phyloP scores from a whole-genome alignment of 2,888 invertebrate genomes.

The Gnatocerus cornutus region DNA sequence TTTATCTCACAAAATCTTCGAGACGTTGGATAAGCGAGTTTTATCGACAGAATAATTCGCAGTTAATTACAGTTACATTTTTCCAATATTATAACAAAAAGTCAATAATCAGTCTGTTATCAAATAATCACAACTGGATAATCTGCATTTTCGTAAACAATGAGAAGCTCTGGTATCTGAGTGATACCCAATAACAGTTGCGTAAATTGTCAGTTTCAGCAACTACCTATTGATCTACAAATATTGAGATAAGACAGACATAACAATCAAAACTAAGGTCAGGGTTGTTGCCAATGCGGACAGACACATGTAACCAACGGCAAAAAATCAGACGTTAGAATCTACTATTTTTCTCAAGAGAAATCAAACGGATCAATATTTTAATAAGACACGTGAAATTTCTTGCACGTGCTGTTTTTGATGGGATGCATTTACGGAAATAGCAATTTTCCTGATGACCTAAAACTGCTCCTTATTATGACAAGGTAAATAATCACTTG shows the following conservation, averaged over 20 bases:
- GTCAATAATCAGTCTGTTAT: no score
- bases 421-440: constrained; percentile 33
- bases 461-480: constrained; percentile 31
- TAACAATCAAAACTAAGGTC: constrained; percentile 26
- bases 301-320: not conserved
- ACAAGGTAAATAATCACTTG: constrained; percentile 25
- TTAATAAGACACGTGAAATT: constrained; percentile 19
- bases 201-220: constrained; percentile 31
- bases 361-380: no score
- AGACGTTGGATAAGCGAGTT: no score
- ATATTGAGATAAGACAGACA: constrained; percentile 23
- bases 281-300: constrained; percentile 18
- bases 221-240: constrained; percentile 23
- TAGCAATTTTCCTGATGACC: constrained; percentile 36
- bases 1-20: no score
- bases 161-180: not conserved
- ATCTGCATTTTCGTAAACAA: no score
- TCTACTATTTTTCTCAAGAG: no score
- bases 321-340: no score
- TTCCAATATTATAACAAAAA: no score
- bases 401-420: constrained; percentile 31
- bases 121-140: no score
- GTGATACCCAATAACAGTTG: constrained; percentile 1
- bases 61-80: no score
- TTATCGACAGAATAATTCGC: no score